phyloP scores from a whole-genome alignment of 2,113 vertebrate genomes.

The Lagopus muta region DNA sequence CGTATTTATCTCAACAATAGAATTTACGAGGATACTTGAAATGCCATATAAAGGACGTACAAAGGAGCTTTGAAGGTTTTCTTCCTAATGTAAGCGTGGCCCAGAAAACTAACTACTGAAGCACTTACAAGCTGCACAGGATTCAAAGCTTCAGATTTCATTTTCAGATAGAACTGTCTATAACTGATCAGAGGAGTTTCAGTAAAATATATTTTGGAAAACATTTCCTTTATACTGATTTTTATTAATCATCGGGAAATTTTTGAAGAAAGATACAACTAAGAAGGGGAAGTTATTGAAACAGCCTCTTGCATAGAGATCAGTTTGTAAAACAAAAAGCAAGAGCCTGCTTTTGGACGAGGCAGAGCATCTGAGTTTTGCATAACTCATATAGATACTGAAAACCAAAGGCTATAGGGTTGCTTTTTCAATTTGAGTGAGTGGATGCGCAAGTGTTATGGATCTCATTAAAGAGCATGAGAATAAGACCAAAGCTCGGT shows the following conservation, averaged over 20 bases:
- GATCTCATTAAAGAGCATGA: background rate
- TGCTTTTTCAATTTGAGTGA: background rate
- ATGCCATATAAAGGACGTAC: background rate
- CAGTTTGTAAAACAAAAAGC: background rate
- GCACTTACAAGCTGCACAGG: background rate
- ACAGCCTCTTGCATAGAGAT: background rate
- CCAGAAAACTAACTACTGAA: background rate
- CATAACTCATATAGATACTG: background rate
- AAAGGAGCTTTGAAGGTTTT: conserved; percentile 4
- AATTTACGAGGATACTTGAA: conserved; percentile 23
- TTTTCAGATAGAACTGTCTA: background rate
- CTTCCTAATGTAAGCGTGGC: background rate
- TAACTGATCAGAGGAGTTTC: background rate
- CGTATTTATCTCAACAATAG: conserved; percentile 4
- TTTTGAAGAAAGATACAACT: background rate
- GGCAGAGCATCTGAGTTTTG: background rate
- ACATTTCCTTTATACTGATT: background rate
- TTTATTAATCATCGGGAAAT: background rate
- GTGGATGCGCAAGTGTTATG: background rate
- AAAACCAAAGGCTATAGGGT: background rate
- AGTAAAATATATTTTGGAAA: background rate
- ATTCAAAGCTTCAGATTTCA: background rate
- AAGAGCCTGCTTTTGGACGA: background rate
- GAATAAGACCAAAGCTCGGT: background rate
- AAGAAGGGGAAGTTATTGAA: background rate